Conservation (phyloP, 2,888 invertebrate species). For the Nudaria mundana region DNA sequence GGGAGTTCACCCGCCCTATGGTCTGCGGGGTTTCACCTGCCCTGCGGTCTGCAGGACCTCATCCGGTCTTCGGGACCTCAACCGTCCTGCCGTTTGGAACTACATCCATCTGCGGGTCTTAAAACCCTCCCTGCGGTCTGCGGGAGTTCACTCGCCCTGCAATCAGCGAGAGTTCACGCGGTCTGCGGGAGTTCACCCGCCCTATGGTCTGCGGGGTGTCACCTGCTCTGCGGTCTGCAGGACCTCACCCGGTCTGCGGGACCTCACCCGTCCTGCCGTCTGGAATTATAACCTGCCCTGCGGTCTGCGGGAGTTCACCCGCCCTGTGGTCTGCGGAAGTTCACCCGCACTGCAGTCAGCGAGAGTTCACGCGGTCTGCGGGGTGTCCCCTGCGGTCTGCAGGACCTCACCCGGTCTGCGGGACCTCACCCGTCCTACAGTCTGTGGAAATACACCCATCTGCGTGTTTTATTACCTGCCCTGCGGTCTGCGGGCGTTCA, state of each 20-base stretch:
- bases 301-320: background rate
- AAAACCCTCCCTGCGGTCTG: too few relatives aligned
- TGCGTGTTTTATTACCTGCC: background rate
- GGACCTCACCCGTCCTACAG: too few relatives aligned
- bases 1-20: too few relatives aligned
- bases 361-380: background rate
- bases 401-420: too few relatives aligned
- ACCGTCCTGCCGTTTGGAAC: too few relatives aligned
- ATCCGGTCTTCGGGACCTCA: too few relatives aligned
- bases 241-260: background rate
- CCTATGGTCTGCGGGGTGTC: too few relatives aligned
- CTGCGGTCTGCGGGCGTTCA: background rate
- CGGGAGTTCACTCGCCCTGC: background rate
- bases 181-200: background rate
- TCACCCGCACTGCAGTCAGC: background rate
- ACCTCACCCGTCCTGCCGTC: background rate
- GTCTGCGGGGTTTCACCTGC: background rate
- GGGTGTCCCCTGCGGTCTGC: too few relatives aligned
- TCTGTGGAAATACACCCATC: background rate
- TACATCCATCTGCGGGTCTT: too few relatives aligned
- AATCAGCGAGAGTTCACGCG: background rate
- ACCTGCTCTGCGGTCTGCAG: background rate
- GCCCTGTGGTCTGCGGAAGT: background rate
- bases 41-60: background rate
- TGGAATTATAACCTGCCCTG: too few relatives aligned